Base-by-base conservation (phyloP, 1,140 invertebrate genomes). In the Eueides isabella region DNA sequence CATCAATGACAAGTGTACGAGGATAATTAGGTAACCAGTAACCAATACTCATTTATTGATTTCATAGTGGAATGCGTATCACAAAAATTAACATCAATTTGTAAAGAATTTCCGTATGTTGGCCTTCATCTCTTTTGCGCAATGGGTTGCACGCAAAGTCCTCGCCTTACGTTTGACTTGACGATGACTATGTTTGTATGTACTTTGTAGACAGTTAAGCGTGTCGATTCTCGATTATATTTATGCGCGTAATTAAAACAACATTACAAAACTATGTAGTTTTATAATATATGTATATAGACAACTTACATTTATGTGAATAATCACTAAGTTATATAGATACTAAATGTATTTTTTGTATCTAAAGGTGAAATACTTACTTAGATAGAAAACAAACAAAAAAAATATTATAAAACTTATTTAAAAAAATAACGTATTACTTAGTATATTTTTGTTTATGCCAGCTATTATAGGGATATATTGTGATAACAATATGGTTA, bases 1-100 rank as follows among this genome's bases (percentile, higher is more conserved):
- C 72, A 70, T 70, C 84, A 87, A 86, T 87, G 85, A 86, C 85
- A 87, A 87, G 85, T 83, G 83, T 84, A 84, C 81, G 81, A 85
- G 81, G 81, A 85, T 80, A 80, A 78, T 69, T 69, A 62, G 61
- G 67, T 69, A 67, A 69, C 38, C 6, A 62, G 26, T 63, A 61
- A 26, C 48, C 19, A 68, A 71, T 63, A 72, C 55, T 44, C 35
- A 28, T 35, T 70, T 71, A 44, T 61, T 63, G 55, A 67, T 38
- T 35, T 75, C 44, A 26, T 33, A 12, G 38, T 61, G 69, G 44
- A 68, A 62, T 73, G 61, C 31, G 63, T 72, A n/a, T 78, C 19
- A 77, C 68, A 71, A 70, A 80, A 81, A 84, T 81, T 85, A 83
- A 72, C 77, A 78, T 69, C 75, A 80, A 82, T 85, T 85, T 78